A percentile compares a stretch with the other conserved stretches of the same genome.
Evolutionary conservation across 1,140 invertebrate species (phyloP).

Genomic region (Augochlora pura): DNA sequence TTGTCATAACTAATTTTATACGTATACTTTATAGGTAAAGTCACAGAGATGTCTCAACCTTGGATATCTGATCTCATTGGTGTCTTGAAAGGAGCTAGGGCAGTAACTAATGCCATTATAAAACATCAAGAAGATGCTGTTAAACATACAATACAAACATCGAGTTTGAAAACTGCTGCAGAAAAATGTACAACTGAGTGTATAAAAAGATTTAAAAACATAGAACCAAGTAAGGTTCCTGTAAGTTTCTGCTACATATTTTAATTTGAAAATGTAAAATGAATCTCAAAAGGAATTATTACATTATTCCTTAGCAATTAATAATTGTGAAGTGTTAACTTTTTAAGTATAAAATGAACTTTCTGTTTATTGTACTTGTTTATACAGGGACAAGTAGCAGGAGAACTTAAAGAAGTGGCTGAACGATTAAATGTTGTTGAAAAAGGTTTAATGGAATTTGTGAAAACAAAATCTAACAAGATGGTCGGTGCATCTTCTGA

Average conservation of each 20-base stretch:
- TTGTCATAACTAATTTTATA: neutral
- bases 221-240: constrained; percentile 77
- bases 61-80: constrained; percentile 72
- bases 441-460: constrained; percentile 69
- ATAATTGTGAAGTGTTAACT: constrained; percentile 10
- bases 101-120: constrained; percentile 68
- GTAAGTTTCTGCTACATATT: constrained; percentile 71
- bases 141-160: constrained; percentile 67
- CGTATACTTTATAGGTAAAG: neutral
- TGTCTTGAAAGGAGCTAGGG: constrained; percentile 70
- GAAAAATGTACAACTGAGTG: constrained; percentile 63
- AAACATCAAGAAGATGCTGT: constrained; percentile 70
- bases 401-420: constrained; percentile 67
- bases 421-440: constrained; percentile 72
- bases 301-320: neutral
- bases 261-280: neutral
- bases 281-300: constrained; percentile 27
- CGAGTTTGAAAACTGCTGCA: constrained; percentile 67
- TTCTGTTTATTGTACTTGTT: constrained; percentile 43
- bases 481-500: constrained; percentile 47
- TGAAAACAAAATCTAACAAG: constrained; percentile 67
- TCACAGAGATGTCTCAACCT: constrained; percentile 69
- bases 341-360: constrained; percentile 10
- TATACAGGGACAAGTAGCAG: constrained; percentile 63
- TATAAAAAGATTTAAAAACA: constrained; percentile 64